Evolutionary conservation across 64 coral and sea anemone genomes (phyloP).

Genomic region (Stichodactyla mertensii): DNA sequence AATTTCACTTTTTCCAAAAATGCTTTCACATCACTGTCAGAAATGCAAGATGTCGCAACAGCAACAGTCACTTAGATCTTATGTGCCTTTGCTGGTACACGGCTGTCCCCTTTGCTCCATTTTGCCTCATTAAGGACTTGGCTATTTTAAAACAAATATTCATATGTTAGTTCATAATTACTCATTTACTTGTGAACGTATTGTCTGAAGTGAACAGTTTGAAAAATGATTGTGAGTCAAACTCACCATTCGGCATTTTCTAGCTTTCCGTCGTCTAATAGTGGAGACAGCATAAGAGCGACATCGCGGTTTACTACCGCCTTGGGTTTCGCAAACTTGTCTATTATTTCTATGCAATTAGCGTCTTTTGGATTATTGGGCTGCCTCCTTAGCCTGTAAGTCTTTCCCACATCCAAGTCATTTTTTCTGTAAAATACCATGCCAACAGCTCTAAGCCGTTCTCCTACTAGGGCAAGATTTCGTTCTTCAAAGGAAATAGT

Average conservation of each 20-base stretch:
- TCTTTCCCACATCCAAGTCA: background rate
- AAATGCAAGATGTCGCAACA: too few relatives aligned
- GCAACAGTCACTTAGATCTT: too few relatives aligned
- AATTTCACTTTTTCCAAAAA: too few relatives aligned
- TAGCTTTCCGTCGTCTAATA: slow-evolving; percentile 11
- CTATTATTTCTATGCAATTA: slow-evolving; percentile 5
- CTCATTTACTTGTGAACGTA: background rate
- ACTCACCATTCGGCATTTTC: slow-evolving; percentile 19
- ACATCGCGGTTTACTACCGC: background rate
- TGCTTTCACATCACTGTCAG: too few relatives aligned
- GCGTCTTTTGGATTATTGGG: background rate
- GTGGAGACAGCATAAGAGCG: background rate
- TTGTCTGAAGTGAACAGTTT: background rate
- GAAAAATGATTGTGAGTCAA: background rate
- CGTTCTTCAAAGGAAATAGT: background rate
- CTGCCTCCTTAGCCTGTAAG: background rate
- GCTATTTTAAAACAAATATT: slow-evolving; percentile 9
- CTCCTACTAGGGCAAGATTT: background rate
- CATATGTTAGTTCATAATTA: slow-evolving; percentile 5
- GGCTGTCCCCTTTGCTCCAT: background rate
- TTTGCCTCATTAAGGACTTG: slow-evolving; percentile 6
- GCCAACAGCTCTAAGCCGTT: slow-evolving; percentile 1
- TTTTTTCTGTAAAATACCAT: background rate
- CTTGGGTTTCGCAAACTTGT: background rate
- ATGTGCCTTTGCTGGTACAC: too few relatives aligned